Evolutionary conservation across 2,888 invertebrate genomes (phyloP), one percentile per base, ranked within the genome.

Genomic region (Pandemis cinnamomeana): DNA sequence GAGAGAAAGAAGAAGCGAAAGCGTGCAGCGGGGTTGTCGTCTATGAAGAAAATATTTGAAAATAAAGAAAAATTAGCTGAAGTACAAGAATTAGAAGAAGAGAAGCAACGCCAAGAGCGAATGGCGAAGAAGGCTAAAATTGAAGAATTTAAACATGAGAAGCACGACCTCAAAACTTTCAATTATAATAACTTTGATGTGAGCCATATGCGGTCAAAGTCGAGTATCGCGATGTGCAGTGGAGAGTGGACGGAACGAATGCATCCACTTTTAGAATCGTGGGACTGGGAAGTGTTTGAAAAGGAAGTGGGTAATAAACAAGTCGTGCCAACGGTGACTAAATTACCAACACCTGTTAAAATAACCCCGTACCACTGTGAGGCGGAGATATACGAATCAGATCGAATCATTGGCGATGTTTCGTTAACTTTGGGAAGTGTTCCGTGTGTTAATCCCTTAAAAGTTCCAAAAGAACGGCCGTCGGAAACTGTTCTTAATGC

Each of bases 41-140:
- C 95, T 68, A 95, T 95, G 87, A 95, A 95, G 79, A 96, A 96
- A 90, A 96, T 97, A 81, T 97, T 97, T 87, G 97, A 97, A 89
- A 96, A 96, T 70, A 97, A 97, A 87, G 97, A 97, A 85, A 95
- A 93, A 78, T 92, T 95, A 53, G 96, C 96, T 2, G 96, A 96
- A 82, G 94, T 94, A 20, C 89, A 94, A 81, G 95, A 95, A 77
- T 84, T 94, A 75, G 95, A 96, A 84, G 95, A 95, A 86, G 89
- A 94, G 80, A 94, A 92, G 80, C 86, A 89, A 80, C 92, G 92
- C 61, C 85, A 88, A 78, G 91, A 87, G 63, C 84, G 92, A 44
- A 81, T 86, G 72, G 85, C 90, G 46, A 93, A 91, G 77, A 93
- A 91, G 84, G 91, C 91, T 13, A 92, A 93, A 83, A 81, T 93